Evolutionary conservation across 2,888 invertebrate species (phyloP), one percentile per base, ranked within the genome.

Genomic region (Lasioglossum villosulum): DNA sequence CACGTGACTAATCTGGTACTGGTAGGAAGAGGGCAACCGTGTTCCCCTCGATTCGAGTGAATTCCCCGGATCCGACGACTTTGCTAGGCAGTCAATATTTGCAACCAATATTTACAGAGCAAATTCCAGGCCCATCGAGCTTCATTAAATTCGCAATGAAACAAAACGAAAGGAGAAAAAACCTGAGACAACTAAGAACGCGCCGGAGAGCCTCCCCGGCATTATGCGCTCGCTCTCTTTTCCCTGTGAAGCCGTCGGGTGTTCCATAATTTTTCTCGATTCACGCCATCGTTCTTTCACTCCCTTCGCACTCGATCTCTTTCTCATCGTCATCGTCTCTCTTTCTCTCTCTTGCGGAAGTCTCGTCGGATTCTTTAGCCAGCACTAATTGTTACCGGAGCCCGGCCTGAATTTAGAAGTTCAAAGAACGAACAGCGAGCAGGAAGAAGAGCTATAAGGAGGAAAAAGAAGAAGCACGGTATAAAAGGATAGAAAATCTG

Each of bases 301-400:
- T 19, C n/a, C 16, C n/a, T 52, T 23, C 70, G 30, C 34, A 19
- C 1, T 19, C 10, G 30, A 19, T 66, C 66, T 19, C 10, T 66
- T 19, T 66, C 2, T 39, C 39, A 63, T 63, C 56, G 2, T n/a
- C n/a, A n/a, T n/a, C n/a, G n/a, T n/a, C n/a, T n/a, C 56, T n/a
- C 45, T 27, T 30, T 52, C n/a, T 48, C 30, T 52, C 16, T 45
- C 45, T 45, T 45, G 10, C 52, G 71, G 56, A 82, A 82, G 45
- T 78, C 78, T 79, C 73, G 23, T 39, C 80, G 75, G 78, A 63
- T 72, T 52, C 75, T 87, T 78, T 78, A 52, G 42, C 37, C 74
- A 42, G 78, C 73, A 75, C 76, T 89, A 90, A 90, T 89, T 90
- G 89, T 87, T 86, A 80, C 87, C 77, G 82, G 52, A 76, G 76